Evolutionary conservation across 1,140 invertebrate genomes (phyloP), one percentile per base, ranked within the genome.

Genomic region (Sycophila sp.): DNA sequence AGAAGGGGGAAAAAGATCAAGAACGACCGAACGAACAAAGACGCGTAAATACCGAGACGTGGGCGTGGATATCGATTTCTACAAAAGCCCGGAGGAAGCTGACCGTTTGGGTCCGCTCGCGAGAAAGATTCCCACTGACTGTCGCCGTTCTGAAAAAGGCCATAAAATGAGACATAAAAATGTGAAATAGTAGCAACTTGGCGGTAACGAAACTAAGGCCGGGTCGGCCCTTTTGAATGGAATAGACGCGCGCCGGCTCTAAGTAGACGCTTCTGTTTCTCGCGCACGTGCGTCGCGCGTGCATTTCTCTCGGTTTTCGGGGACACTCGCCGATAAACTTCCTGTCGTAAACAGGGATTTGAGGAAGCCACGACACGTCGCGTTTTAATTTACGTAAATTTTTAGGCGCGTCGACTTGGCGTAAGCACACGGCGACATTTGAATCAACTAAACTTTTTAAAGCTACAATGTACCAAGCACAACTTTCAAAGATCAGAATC

Each of bases 151-250:
- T 51, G 32, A 64, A 74, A 76, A 74, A 45, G n/a, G 40, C 68
- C 71, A 71, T 77, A 73, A 76, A 77, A 74, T n/a, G 62, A 58
- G 65, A 71, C 73, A 75, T 77, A 76, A 77, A n/a, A 77, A 75
- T 60, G 70, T 77, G 67, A 77, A 73, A 72, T 77, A 76, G 60
- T 72, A 74, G 63, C 45, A 62, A 51, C 26, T 17, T 49, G 32
- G 40, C 26, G 40, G 30, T 53, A 65, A 34, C 5, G n/a, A 42
- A 6, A 10, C 34, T 1, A 32, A 63, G 32, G 4, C 2, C n/a
- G 13, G 11, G 34, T 68, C 62, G 73, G 70, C 47, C 22, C 63
- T 74, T 76, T 76, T 76, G 70, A 74, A 51, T 38, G 55, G n/a
- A 36, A 70, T 34, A 24, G n/a, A 6, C 17, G 26, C 42, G 58